Conservation (phyloP, 2,113 vertebrate species). For the Myanophis thanlyinensis region DNA sequence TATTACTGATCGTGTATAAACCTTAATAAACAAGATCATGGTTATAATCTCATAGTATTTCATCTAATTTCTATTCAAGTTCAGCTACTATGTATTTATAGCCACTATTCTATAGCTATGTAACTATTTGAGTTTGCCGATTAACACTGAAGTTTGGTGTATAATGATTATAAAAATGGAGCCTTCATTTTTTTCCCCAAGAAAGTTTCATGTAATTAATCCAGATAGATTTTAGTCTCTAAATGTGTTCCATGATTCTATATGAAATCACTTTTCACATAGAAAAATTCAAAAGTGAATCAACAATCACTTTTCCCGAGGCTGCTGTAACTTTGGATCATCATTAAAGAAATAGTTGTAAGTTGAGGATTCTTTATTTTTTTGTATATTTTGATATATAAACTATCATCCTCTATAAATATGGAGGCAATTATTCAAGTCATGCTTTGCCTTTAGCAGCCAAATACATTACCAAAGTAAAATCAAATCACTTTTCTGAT, state of each 20-base stretch:
- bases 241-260: neutral
- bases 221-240: neutral
- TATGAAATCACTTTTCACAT: too few species aligned
- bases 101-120: neutral
- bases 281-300: too few species aligned
- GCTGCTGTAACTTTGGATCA: neutral
- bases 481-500: neutral
- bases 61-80: neutral
- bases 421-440: neutral
- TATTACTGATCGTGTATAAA: conserved; percentile 93
- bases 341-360: neutral
- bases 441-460: neutral
- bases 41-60: neutral
- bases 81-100: neutral
- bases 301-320: neutral
- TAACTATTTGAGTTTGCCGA: neutral
- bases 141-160: neutral
- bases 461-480: neutral
- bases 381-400: neutral
- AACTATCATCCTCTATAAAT: neutral
- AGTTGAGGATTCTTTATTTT: neutral
- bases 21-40: conserved; percentile 64
- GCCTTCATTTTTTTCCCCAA: neutral
- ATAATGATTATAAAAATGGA: neutral
- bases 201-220: neutral